A percentile compares a stretch with the other conserved stretches of the same genome.
These are phyloP conservation scores for Drosophila carrolli DNA, from an alignment of 1,140 invertebrate species.

Conservation along the genomic window DNA sequence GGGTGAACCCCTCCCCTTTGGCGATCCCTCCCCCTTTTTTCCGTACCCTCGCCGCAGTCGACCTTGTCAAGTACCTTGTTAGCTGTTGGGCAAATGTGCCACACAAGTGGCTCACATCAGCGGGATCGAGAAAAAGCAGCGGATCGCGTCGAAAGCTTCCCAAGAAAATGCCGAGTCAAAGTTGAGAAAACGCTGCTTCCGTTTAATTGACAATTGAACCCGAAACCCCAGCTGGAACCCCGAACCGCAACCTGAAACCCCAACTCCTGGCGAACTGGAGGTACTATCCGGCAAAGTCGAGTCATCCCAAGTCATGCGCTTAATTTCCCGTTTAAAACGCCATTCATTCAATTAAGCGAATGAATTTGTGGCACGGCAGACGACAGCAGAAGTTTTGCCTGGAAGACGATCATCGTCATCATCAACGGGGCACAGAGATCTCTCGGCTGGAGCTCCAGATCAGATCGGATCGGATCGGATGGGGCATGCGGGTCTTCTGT, in stretches of 20 bases:
- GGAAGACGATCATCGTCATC: conserved; percentile 18
- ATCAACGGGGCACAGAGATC: no score
- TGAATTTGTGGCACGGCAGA: conserved; percentile 78
- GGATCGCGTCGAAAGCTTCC: conserved; percentile 43
- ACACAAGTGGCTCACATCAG: conserved; percentile 84
- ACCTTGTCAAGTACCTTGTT: conserved; percentile 64
- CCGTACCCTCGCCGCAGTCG: conserved; percentile 25
- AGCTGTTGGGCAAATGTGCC: conserved; percentile 72
- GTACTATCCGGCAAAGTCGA: conserved; percentile 31
- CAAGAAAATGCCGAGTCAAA: conserved; percentile 66
- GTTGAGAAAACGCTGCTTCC: conserved; percentile 70
- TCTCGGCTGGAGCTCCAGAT: conserved; percentile 15
- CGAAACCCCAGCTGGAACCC: conserved; percentile 1
- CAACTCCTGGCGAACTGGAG: conserved; percentile 38
- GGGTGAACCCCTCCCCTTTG: conserved; percentile 55
- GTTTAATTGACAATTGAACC: conserved; percentile 82
- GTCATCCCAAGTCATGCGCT: conserved; percentile 59
- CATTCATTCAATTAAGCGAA: conserved; percentile 85
- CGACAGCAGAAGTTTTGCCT: conserved; percentile 26
- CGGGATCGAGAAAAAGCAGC: conserved; percentile 43
- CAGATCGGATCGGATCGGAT: conserved; percentile 1
- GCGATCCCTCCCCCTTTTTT: not conserved
- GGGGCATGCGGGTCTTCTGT: conserved; percentile 52
- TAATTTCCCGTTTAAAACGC: conserved; percentile 83
- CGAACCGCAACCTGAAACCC: conserved; percentile 10